These are phyloP conservation scores for Dorcus hopei DNA, from an alignment of 2,888 invertebrate genomes.

Conservation along the genomic window DNA sequence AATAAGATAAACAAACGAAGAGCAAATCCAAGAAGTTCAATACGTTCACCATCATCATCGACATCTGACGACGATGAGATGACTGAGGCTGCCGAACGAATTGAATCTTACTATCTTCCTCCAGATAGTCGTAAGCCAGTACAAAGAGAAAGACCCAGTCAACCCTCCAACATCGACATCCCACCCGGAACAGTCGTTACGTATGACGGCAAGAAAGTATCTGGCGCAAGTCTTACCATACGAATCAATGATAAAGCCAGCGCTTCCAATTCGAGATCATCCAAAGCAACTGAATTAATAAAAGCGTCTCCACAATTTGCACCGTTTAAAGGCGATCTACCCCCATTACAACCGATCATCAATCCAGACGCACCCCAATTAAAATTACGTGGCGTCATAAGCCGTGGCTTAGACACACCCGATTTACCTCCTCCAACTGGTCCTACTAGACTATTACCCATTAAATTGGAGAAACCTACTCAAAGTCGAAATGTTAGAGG, in stretches of 20 bases:
- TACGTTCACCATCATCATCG: neutral
- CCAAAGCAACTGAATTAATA: constrained; percentile 59
- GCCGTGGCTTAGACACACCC: constrained; percentile 42
- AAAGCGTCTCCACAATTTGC: constrained; percentile 69
- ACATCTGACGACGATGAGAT: constrained; percentile 44
- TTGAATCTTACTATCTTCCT: constrained; percentile 72
- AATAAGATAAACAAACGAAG: constrained; percentile 24
- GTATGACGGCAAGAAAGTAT: constrained; percentile 73
- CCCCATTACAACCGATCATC: constrained; percentile 55
- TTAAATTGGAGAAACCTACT: constrained; percentile 31
- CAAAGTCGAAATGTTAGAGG: too few species aligned
- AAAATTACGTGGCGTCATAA: constrained; percentile 36
- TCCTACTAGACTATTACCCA: constrained; percentile 50
- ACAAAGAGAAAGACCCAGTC: constrained; percentile 28
- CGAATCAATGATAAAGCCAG: constrained; percentile 34
- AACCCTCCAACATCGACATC: constrained; percentile 50
- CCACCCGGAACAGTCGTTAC: constrained; percentile 62
- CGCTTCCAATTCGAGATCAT: constrained; percentile 40
- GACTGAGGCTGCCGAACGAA: constrained; percentile 68
- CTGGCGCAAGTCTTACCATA: constrained; percentile 60
- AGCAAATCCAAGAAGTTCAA: constrained; percentile 5
- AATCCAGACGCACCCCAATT: constrained; percentile 43
- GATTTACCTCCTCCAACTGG: constrained; percentile 29
- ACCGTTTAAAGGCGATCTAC: constrained; percentile 71
- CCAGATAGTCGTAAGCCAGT: constrained; percentile 56